These are phyloP conservation scores for Hephaestus fuliginosus DNA, from an alignment of 2,797 vertebrate genomes.

Conservation along the genomic window DNA sequence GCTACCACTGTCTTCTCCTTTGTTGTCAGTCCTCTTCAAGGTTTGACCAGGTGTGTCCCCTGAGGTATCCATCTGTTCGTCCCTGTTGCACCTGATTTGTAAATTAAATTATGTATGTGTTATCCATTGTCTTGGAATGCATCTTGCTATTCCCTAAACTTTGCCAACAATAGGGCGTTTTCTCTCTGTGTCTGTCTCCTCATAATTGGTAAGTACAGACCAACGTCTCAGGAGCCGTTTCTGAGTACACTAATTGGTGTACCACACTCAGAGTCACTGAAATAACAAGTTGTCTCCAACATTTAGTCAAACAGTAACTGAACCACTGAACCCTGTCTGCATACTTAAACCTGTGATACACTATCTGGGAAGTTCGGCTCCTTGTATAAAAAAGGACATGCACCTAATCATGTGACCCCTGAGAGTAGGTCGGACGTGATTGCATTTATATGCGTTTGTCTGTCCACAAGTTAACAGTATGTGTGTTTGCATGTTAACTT, in stretches of 20 bases:
- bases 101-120: not conserved
- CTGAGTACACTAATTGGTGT: not conserved
- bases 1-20: not conserved
- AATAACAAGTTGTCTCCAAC: conserved; percentile 15
- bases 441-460: not conserved
- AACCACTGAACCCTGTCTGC: conserved; percentile 21
- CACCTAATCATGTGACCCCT: not conserved
- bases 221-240: conserved; percentile 4
- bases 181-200: not conserved
- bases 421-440: not conserved
- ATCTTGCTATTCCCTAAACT: not conserved
- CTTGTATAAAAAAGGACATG: conserved; percentile 25
- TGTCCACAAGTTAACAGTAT: not conserved
- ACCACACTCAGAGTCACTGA: conserved; percentile 6
- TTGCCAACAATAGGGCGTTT: not conserved
- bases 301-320: conserved; percentile 53
- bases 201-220: not conserved
- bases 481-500: not conserved
- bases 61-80: not conserved
- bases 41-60: not conserved
- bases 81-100: not conserved
- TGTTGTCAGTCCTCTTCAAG: not conserved
- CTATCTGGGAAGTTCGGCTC: not conserved
- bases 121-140: not conserved
- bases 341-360: conserved; percentile 6